Base-by-base conservation (phyloP, 2,888 invertebrate species). In the Craniophora ligustri region DNA sequence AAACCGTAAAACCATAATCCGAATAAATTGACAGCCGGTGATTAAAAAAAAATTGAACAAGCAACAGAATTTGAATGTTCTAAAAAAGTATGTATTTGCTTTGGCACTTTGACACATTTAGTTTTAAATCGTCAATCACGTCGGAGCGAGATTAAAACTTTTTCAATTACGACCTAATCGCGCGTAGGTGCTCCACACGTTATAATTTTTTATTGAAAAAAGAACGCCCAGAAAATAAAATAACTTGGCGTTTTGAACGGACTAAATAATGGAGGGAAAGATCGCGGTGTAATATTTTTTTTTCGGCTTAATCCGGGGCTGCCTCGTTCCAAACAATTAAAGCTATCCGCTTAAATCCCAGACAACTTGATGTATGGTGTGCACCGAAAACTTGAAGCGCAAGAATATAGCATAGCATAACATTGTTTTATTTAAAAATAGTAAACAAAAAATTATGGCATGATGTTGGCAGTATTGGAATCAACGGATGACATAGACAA, bases 281-380 rank as follows among this genome's bases (percentile, higher is more conserved):
- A 72, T 74, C 61, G 57, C 53, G 65, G 58, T 63, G 50, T 67
- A 67, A 58, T 73, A 49, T 67, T 59, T 72, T 72, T 62, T 72
- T 73, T 67, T 71, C 57, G 47, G 49, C 66, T 80, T 84, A 85
- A 87, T 83, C 84, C 79, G 35, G 61, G 67, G 64, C 63, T 68
- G 82, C 76, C 72, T 82, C 81, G 80, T 87, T 88, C 84, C 87
- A 84, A 85, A 90, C 89, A 91, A 88, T 90, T 89, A 89, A 88
- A 87, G 82, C 82, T 86, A 86, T 82, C 87, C 82, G 84, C 81
- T 85, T 85, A 84, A 82, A 81, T 77, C 83, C 80, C 70, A 50
- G 72, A 76, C 76, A 75, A 78, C 78, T 81, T 81, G 70, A 51
- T 39, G 84, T 82, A 88, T 58, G 47, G 88, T 77, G 63, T 34